Percentiles rank a stretch among this genome's conserved stretches.
phyloP scores from a whole-genome alignment of 2,888 invertebrate species.

The Eupithecia subfuscata region DNA sequence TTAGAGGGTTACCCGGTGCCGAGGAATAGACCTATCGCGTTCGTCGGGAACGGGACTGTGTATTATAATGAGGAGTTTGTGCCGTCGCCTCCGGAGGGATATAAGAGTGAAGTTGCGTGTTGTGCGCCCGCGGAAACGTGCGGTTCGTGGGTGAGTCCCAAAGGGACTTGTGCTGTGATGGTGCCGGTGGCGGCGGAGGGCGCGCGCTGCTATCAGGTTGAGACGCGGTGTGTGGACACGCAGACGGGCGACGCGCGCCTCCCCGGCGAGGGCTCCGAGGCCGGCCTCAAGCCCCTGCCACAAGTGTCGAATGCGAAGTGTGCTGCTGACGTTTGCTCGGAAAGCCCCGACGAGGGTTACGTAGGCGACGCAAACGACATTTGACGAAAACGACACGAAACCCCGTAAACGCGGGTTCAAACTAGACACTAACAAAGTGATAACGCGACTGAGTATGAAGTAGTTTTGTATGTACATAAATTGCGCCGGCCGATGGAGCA shows the following conservation, averaged over 20 bases:
- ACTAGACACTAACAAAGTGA: slow-evolving; percentile 79
- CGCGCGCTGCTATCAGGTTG: slow-evolving; percentile 80
- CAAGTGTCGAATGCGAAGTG: slow-evolving; percentile 79
- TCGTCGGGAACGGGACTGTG: slow-evolving; percentile 76
- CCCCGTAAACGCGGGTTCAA: slow-evolving; percentile 70
- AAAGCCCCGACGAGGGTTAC: slow-evolving; percentile 94
- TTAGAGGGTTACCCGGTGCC: slow-evolving; percentile 91
- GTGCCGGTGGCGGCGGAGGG: slow-evolving; percentile 78
- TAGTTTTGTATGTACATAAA: slow-evolving; percentile 73
- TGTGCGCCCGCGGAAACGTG: slow-evolving; percentile 75
- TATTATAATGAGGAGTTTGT: slow-evolving; percentile 84
- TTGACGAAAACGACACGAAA: slow-evolving; percentile 84
- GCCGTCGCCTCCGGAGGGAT: slow-evolving; percentile 88
- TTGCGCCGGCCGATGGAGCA: slow-evolving; percentile 48
- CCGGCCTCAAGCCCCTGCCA: slow-evolving; percentile 72
- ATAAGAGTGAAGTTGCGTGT: slow-evolving; percentile 85
- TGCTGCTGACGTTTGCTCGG: slow-evolving; percentile 85
- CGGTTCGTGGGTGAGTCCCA: slow-evolving; percentile 76
- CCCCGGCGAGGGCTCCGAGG: slow-evolving; percentile 72
- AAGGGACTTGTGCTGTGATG: slow-evolving; percentile 82
- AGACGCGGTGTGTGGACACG: slow-evolving; percentile 85
- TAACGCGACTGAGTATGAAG: slow-evolving; percentile 81
- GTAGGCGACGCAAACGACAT: slow-evolving; percentile 91
- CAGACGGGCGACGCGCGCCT: slow-evolving; percentile 83
- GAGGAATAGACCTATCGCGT: slow-evolving; percentile 78